Evolutionary conservation across 2,113 vertebrate species (phyloP), one percentile per base, ranked within the genome.

Genomic region (Oreotrochilus melanogaster): DNA sequence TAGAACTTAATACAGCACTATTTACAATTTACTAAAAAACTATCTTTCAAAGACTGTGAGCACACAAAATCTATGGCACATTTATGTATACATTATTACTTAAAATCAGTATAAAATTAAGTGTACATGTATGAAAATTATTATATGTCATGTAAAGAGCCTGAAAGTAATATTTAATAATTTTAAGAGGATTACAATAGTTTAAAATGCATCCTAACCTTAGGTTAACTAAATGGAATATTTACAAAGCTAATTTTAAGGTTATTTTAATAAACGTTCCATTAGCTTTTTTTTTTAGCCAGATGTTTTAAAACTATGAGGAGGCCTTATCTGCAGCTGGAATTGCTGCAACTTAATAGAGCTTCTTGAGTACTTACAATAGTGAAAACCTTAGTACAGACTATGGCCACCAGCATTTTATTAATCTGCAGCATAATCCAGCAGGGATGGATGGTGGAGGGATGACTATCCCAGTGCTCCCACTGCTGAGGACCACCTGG

Each of bases 11-110:
- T 91, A 88, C 86, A 85, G 92, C 93, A 95, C 96, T 97, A 98
- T 98, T 97, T 98, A 98, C 97, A 98, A 79, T 39, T 92, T 89
- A 92, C 96, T 98, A 97, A 91, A 97, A 98, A 97, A 97, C 89
- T 97, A 96, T 95, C 69, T 97, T 94, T 95, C 84, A 62, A 94
- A 88, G 89, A 97, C 92, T 71, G 94, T 92, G 94, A 95, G 92
- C 92, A 88, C 93, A 97, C 91, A 88, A 95, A 97, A 96, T 74
- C 88, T 97, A 98, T 98, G 98, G 97, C 97, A 98, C 97, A 93
- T 95, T 86, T 90, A 95, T 91, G 80, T 92, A 67, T 97, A 96
- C 73, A 91, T 95, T 82, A 94, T 96, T 96, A 97, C 78, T 93
- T 91, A 75, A 97, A 95, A 97, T 96, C 35, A 70, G 89, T 92